A percentile compares a stretch with the other conserved stretches of the same genome.
These are phyloP conservation scores for Rhinolophus sinicus DNA, from an alignment of 2,113 vertebrate species.

Conservation along the genomic window DNA sequence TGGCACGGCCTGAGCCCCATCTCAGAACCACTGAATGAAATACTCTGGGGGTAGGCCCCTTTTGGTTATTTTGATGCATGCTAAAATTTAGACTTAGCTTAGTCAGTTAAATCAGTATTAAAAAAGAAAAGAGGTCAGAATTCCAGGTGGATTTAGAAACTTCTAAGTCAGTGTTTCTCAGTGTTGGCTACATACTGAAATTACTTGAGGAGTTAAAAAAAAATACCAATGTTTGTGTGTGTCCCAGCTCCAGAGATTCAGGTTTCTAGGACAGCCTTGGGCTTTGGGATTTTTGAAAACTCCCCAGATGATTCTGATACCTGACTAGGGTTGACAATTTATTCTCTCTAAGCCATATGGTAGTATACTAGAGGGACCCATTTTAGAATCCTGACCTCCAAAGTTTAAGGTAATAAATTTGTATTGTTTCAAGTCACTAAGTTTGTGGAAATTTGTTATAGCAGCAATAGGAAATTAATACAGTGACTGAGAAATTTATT, in stretches of 20 bases:
- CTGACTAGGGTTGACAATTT: not conserved
- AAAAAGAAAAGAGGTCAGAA: not conserved
- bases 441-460: not conserved
- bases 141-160: not conserved
- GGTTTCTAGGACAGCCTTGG: not conserved
- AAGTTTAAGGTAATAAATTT: not conserved
- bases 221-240: not conserved
- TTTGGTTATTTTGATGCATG: not conserved
- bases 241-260: not conserved
- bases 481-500: not conserved
- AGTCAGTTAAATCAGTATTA: not conserved
- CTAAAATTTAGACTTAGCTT: not conserved
- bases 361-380: not conserved
- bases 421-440: not conserved
- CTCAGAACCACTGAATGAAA: not conserved
- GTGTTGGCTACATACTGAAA: not conserved
- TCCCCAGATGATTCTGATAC: not conserved
- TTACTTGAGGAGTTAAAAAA: not conserved
- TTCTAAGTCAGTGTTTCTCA: not conserved
- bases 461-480: not conserved
- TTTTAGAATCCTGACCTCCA: not conserved
- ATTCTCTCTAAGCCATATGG: not conserved
- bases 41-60: not conserved
- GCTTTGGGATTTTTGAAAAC: not conserved
- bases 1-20: not conserved